phyloP scores from a whole-genome alignment of 2,113 vertebrate species.

The Podiceps cristatus region DNA sequence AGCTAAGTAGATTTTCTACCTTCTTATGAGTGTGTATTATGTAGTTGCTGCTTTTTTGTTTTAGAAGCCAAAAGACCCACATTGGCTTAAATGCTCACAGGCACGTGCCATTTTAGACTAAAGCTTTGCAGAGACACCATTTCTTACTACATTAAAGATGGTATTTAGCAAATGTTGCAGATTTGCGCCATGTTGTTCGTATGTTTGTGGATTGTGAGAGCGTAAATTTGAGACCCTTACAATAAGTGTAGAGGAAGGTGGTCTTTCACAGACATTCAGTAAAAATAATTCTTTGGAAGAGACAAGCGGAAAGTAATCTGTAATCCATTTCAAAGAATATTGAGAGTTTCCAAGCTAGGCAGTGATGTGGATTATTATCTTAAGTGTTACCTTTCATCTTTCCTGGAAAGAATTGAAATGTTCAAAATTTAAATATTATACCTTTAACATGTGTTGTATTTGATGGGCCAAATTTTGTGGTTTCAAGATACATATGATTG shows the following conservation, averaged over 20 bases:
- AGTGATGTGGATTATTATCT: background rate
- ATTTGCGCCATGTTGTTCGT: background rate
- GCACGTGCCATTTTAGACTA: background rate
- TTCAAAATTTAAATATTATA: background rate
- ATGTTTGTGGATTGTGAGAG: background rate
- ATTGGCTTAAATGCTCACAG: background rate
- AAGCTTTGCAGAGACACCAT: background rate
- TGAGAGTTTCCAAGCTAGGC: background rate
- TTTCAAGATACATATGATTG: rapidly evolving
- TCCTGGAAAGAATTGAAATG: background rate
- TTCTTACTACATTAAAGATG: background rate
- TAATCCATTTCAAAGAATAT: background rate
- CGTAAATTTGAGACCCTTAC: background rate
- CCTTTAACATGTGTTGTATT: background rate
- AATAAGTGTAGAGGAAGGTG: background rate
- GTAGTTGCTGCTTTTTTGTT: background rate
- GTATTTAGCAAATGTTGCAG: background rate
- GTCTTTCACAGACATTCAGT: background rate
- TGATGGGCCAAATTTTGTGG: background rate
- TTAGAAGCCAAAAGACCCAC: rapidly evolving
- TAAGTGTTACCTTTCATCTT: background rate
- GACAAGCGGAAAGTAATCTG: background rate
- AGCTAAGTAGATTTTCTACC: background rate
- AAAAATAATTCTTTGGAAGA: background rate
- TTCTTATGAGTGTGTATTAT: rapidly evolving